These are phyloP conservation scores for Acrobasis repandana DNA, from an alignment of 2,888 invertebrate genomes.

Conservation along the genomic window DNA sequence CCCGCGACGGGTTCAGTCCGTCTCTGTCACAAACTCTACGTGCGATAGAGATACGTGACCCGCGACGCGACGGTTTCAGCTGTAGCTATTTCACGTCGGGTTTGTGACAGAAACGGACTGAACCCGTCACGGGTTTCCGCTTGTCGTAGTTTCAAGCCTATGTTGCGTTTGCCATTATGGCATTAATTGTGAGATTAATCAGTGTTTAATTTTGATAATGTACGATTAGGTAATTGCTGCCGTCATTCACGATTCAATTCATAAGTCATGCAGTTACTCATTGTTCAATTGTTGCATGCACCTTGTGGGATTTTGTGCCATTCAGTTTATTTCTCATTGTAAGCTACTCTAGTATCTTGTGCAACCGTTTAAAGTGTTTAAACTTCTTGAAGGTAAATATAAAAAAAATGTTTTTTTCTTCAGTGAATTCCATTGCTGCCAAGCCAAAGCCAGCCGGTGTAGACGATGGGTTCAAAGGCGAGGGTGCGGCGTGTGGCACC, in stretches of 20 bases:
- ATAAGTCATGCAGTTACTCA: background rate
- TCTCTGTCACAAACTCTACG: too few species aligned
- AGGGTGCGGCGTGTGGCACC: constrained; percentile 86
- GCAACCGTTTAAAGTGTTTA: background rate
- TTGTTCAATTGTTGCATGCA: constrained; percentile 4
- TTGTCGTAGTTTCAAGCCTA: too few species aligned
- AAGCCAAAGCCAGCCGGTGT: constrained; percentile 85
- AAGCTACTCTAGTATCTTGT: background rate
- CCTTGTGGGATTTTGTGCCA: constrained; percentile 1
- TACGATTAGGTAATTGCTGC: background rate
- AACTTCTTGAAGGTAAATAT: background rate
- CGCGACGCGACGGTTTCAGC: too few species aligned
- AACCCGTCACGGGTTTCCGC: too few species aligned
- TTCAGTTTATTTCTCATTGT: constrained; percentile 8
- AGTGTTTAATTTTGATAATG: background rate
- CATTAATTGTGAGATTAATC: background rate
- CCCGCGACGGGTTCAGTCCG: too few species aligned
- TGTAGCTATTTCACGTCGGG: too few species aligned
- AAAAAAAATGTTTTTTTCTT: constrained; percentile 33
- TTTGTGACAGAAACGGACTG: too few species aligned
- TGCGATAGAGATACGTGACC: too few species aligned
- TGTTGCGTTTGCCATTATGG: background rate
- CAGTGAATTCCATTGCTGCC: constrained; percentile 59
- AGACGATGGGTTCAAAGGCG: constrained; percentile 88
- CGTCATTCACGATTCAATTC: background rate